phyloP scores from a whole-genome alignment of 2,888 invertebrate genomes.

The Subacronicta megacephala region DNA sequence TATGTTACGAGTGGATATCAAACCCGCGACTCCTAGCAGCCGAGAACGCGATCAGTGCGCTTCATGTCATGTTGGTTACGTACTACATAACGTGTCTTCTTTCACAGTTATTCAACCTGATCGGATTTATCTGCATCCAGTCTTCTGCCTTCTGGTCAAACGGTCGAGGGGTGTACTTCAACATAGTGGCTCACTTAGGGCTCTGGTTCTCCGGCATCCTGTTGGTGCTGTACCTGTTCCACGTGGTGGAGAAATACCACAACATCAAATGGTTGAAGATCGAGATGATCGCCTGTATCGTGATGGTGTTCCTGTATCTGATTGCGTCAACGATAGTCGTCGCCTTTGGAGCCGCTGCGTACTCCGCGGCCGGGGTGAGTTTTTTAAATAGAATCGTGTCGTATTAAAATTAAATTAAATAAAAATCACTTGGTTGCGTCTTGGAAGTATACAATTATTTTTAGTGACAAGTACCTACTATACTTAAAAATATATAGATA shows the following conservation, averaged over 20 bases:
- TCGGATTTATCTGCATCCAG: constrained; percentile 95
- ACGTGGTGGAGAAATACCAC: constrained; percentile 94
- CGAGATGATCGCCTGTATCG: constrained; percentile 92
- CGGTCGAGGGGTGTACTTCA: constrained; percentile 93
- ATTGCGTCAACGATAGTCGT: constrained; percentile 93
- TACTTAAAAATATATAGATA: no score
- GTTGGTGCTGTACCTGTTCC: constrained; percentile 94
- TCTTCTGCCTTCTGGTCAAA: constrained; percentile 89
- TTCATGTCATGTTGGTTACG: no score
- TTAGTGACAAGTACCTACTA: no score
- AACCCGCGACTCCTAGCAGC: no score
- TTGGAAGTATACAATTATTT: no score
- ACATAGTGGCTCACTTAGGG: constrained; percentile 93
- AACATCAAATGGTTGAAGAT: constrained; percentile 96
- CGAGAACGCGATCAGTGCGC: no score
- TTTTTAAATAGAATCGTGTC: no score
- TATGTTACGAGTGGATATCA: no score
- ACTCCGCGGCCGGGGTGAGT: constrained; percentile 94
- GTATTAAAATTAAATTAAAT: no score
- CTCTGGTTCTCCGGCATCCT: constrained; percentile 94
- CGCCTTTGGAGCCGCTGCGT: constrained; percentile 90
- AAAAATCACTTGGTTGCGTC: no score
- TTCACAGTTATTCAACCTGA: constrained; percentile 90
- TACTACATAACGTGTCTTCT: not conserved
- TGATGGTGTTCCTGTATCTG: constrained; percentile 93